Evolutionary conservation across 2,113 vertebrate species (phyloP).

Genomic region (Syngnathus typhle): DNA sequence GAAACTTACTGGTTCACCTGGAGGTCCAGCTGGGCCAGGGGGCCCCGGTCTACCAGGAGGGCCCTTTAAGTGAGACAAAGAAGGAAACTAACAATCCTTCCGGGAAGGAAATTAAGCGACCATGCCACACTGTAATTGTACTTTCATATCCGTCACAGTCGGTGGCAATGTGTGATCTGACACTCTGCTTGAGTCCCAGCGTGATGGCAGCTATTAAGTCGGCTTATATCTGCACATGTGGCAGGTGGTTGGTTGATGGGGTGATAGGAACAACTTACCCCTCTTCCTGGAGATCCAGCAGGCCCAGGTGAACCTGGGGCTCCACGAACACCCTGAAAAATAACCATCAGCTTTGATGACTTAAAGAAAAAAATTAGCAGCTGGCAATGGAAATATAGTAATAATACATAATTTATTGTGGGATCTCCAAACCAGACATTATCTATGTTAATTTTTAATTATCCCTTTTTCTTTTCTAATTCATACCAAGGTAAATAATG

Average conservation of each 20-base stretch:
- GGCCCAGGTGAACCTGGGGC: slow-evolving; percentile 78
- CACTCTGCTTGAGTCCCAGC: slow-evolving; percentile 37
- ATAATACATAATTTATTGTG: neutral
- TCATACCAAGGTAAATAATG: neutral
- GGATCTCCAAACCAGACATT: neutral
- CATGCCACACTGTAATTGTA: slow-evolving; percentile 16
- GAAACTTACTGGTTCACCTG: slow-evolving; percentile 88
- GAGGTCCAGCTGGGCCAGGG: slow-evolving; percentile 85
- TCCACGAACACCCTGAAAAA: slow-evolving; percentile 81
- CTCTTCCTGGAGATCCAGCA: slow-evolving; percentile 75
- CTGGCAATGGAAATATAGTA: neutral
- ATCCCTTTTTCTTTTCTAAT: neutral
- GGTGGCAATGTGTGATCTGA: slow-evolving; percentile 40
- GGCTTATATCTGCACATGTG: slow-evolving; percentile 30
- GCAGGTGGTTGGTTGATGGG: slow-evolving; percentile 12
- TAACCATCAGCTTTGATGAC: slow-evolving; percentile 1
- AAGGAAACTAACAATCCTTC: slow-evolving; percentile 34
- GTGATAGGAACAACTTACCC: slow-evolving; percentile 68
- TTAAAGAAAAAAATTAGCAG: slow-evolving; percentile 1
- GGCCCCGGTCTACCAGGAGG: slow-evolving; percentile 83
- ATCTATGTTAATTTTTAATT: neutral
- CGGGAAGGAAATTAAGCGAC: slow-evolving; percentile 23
- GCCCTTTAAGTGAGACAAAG: slow-evolving; percentile 77
- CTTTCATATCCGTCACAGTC: slow-evolving; percentile 36
- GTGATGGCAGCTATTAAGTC: slow-evolving; percentile 27